phyloP scores from a whole-genome alignment of 2,113 vertebrate species.

The Sander lucioperca region DNA sequence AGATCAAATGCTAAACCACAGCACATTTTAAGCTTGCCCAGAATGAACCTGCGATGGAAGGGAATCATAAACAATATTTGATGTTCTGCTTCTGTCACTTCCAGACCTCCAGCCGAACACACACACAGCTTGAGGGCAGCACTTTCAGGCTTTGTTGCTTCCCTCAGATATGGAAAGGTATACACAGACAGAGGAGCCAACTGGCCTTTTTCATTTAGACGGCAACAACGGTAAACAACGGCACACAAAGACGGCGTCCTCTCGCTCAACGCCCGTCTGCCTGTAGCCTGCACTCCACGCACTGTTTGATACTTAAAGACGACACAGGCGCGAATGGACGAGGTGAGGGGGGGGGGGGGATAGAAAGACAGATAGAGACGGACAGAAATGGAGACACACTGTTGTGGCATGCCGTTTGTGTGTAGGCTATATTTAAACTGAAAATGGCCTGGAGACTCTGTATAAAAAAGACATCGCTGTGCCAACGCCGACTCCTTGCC shows the following conservation, averaged over 20 bases:
- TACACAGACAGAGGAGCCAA: slow-evolving; percentile 67
- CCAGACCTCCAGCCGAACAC: slow-evolving; percentile 67
- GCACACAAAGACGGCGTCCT: slow-evolving; percentile 73
- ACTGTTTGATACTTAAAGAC: slow-evolving; percentile 71
- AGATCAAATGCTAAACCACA: slow-evolving; percentile 72
- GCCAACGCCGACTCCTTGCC: slow-evolving; percentile 60
- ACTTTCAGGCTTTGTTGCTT: slow-evolving; percentile 73
- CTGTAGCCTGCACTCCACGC: slow-evolving; percentile 72
- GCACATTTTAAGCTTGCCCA: slow-evolving; percentile 65
- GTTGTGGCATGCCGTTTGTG: slow-evolving; percentile 56
- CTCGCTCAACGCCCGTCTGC: slow-evolving; percentile 61
- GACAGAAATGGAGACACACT: slow-evolving; percentile 65
- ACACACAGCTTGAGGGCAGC: slow-evolving; percentile 76
- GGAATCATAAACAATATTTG: slow-evolving; percentile 78
- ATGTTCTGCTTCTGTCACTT: slow-evolving; percentile 75
- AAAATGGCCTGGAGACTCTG: slow-evolving; percentile 52
- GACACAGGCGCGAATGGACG: slow-evolving; percentile 56
- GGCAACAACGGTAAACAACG: slow-evolving; percentile 72
- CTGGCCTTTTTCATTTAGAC: slow-evolving; percentile 76
- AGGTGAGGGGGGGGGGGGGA: slow-evolving; percentile 22
- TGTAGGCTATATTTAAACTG: slow-evolving; percentile 63
- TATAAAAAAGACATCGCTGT: slow-evolving; percentile 45
- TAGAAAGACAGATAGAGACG: slow-evolving; percentile 51
- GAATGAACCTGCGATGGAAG: slow-evolving; percentile 67
- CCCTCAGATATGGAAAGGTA: slow-evolving; percentile 68